phyloP scores from a whole-genome alignment of 2,797 vertebrate genomes.

The Aselliscus stoliczkanus region DNA sequence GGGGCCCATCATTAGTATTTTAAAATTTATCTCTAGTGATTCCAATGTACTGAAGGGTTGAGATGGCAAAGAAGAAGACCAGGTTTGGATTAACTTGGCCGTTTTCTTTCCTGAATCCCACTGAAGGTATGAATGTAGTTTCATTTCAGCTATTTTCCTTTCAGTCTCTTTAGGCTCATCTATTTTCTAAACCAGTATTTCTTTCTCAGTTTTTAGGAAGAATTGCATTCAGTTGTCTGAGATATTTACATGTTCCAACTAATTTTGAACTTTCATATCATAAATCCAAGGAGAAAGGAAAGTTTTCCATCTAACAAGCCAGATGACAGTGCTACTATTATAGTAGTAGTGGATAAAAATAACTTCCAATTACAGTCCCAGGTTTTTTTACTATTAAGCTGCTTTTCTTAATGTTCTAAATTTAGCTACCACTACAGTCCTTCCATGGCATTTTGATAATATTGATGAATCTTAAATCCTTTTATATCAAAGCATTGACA shows the following conservation, averaged over 20 bases:
- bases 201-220: not conserved
- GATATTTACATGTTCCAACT: conserved; percentile 20
- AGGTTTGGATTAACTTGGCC: not conserved
- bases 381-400: not conserved
- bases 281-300: conserved; percentile 31
- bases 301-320: not conserved
- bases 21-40: not conserved
- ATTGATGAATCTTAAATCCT: conserved; percentile 3
- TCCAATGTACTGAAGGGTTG: not conserved
- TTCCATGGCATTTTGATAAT: conserved; percentile 15
- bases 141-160: not conserved
- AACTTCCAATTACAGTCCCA: conserved; percentile 23
- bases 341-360: conserved; percentile 36
- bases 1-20: not conserved
- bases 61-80: not conserved
- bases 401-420: conserved; percentile 11
- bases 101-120: not conserved
- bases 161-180: not conserved
- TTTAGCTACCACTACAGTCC: not conserved
- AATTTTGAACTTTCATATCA: conserved; percentile 46
- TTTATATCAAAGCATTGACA: not conserved
- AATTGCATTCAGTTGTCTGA: not conserved
- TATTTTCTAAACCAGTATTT: not conserved
- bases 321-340: not conserved
- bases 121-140: not conserved